Evolutionary conservation across 64 coral and sea anemone species (phyloP).

Genomic region (Platygyra sinensis): DNA sequence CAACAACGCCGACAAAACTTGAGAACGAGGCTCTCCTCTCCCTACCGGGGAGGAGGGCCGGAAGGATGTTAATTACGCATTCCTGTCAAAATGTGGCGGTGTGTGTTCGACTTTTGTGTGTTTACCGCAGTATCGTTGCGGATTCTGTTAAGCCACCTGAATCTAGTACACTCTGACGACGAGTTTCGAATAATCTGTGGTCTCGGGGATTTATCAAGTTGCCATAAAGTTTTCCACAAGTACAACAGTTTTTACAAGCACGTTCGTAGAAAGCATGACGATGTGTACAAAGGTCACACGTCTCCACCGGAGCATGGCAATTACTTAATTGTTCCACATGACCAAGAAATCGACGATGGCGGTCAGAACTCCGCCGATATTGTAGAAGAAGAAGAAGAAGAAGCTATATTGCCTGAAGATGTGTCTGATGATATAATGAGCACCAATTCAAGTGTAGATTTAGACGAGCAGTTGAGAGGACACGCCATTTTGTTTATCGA

Average conservation of each 20-base stretch:
- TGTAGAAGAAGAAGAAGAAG: no score
- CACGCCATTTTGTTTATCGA: no score
- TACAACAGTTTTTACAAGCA: slow-evolving; percentile 18
- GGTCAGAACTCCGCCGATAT: neutral
- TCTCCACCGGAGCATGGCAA: neutral
- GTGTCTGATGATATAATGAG: no score
- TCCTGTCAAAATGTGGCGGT: neutral
- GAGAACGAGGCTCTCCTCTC: neutral
- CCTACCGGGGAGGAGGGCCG: no score
- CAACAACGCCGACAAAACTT: neutral
- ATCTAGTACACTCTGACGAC: neutral
- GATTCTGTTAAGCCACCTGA: neutral
- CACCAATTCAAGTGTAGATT: no score
- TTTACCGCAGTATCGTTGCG: neutral
- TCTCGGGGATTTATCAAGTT: neutral
- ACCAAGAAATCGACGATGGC: neutral
- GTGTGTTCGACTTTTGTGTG: neutral
- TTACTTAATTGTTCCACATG: slow-evolving; percentile 3
- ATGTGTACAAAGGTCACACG: slow-evolving; percentile 18
- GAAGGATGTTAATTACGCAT: neutral
- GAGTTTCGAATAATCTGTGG: slow-evolving; percentile 8
- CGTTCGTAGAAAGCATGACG: slow-evolving; percentile 6
- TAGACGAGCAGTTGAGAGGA: no score
- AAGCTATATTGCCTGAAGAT: no score
- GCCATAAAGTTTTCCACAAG: slow-evolving; percentile 3